Evolutionary conservation across 2,113 vertebrate genomes (phyloP).

Genomic region (Onychorhynchus coronatus): DNA sequence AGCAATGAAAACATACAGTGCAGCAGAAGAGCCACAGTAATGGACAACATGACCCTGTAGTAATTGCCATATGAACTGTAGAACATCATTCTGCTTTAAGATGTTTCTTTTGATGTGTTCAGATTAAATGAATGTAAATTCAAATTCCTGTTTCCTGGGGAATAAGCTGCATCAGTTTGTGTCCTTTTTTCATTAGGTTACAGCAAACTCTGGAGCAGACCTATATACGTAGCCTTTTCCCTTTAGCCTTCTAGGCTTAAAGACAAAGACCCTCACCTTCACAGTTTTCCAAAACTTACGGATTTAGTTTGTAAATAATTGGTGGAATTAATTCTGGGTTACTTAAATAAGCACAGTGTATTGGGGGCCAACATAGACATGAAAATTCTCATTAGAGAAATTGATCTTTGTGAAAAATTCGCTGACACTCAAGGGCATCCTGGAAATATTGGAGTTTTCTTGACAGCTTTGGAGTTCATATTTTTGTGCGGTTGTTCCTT

Average conservation of each 20-base stretch:
- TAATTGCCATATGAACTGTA: constrained; percentile 16
- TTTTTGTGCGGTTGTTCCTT: not conserved
- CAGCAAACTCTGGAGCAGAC: not conserved
- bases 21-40: constrained; percentile 30
- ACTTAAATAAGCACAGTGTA: not conserved
- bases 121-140: constrained; percentile 42
- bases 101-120: constrained; percentile 32
- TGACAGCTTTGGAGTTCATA: not conserved
- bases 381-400: not conserved
- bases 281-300: not conserved
- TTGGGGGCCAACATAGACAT: not conserved
- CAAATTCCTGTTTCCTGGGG: not conserved
- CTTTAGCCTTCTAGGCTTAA: not conserved
- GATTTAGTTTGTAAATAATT: not conserved
- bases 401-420: not conserved
- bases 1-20: constrained; percentile 30
- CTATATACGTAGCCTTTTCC: not conserved
- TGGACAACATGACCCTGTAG: constrained; percentile 14
- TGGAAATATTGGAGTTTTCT: not conserved
- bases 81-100: constrained; percentile 37
- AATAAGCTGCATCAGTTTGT: not conserved
- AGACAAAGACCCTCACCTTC: not conserved
- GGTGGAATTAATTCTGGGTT: not conserved
- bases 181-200: not conserved
- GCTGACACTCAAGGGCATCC: not conserved